Evolutionary conservation across 2,113 vertebrate genomes (phyloP), one percentile per base, ranked within the genome.

Genomic region (Mugil cephalus): DNA sequence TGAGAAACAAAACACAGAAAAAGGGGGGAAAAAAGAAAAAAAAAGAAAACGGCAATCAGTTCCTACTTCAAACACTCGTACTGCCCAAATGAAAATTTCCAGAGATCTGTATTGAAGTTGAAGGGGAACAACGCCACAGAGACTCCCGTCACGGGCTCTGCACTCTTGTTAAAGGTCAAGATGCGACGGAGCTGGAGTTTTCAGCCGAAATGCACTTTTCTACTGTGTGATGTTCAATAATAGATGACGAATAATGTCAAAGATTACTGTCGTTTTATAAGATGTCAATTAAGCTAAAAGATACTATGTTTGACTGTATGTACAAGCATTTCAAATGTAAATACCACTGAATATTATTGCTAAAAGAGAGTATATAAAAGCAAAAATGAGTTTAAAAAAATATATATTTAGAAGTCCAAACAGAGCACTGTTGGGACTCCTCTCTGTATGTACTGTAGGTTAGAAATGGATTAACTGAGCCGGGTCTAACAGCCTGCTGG

Each of bases 301-400:
- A 79, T 77, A 87, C 60, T 46, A 74, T 85, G 85, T 92, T 87
- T 76, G 74, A 90, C 79, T 87, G 77, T 93, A 87, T 92, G 91
- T 93, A 89, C 86, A 87, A 81, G 46, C 66, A 80, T 87, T 84
- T 83, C 71, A 77, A 74, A 83, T 94, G 92, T 95, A 95, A 91
- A 93, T 95, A 94, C 79, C 82, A 90, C 86, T 85, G 80, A 89
- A 85, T 90, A 90, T 87, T 89, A 90, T 90, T 89, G 88, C 85
- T 81, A 74, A 82, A 90, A 89, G 85, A 93, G 52, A 91, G 67
- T 86, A 79, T 87, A 87, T 79, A 77, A 77, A 81, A 79, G 73
- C 51, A 68, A 80, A 84, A 79, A 75, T 15, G 8, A 51, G 14
- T 53, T 18, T 4, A 47, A 56, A 69, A 73, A 68, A 63, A 82